These are phyloP conservation scores for Buathra laborator DNA, from an alignment of 2,888 invertebrate species.

Conservation along the genomic window DNA sequence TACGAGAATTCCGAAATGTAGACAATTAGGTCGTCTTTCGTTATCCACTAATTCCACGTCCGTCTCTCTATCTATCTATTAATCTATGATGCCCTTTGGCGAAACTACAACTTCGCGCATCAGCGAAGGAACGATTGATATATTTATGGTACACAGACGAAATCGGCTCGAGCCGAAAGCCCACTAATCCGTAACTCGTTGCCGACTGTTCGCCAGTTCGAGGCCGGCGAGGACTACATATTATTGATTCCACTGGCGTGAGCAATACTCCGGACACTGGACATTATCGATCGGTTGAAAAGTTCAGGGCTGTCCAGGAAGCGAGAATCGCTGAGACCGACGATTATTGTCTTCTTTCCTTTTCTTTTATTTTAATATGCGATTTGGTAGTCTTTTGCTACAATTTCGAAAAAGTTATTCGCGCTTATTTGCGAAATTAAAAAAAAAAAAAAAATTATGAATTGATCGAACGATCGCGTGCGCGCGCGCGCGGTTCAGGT, in stretches of 20 bases:
- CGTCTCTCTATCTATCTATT: neutral
- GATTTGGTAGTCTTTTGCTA: constrained; percentile 28
- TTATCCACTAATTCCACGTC: neutral
- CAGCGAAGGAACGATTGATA: neutral
- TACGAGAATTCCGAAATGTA: neutral
- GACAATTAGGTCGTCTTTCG: neutral
- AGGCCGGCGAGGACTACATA: constrained; percentile 78
- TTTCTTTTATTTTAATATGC: constrained; percentile 6
- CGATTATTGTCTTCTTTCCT: constrained; percentile 24
- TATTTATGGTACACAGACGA: constrained; percentile 7
- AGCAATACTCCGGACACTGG: constrained; percentile 77
- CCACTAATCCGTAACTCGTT: constrained; percentile 51
- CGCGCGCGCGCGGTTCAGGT: constrained; percentile 79
- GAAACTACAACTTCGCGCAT: neutral
- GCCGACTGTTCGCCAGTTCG: constrained; percentile 69
- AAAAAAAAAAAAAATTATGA: constrained; percentile 31
- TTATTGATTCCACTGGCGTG: constrained; percentile 78
- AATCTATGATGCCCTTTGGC: neutral
- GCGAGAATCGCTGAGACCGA: constrained; percentile 58
- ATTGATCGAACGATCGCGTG: constrained; percentile 52
- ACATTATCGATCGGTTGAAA: constrained; percentile 81
- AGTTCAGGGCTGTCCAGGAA: constrained; percentile 82
- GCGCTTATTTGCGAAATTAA: neutral
- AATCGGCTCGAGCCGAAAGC: constrained; percentile 46
- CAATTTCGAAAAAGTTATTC: constrained; percentile 28